These are phyloP conservation scores for Tragelaphus buxtoni DNA, from an alignment of 2,113 vertebrate species.

Conservation along the genomic window DNA sequence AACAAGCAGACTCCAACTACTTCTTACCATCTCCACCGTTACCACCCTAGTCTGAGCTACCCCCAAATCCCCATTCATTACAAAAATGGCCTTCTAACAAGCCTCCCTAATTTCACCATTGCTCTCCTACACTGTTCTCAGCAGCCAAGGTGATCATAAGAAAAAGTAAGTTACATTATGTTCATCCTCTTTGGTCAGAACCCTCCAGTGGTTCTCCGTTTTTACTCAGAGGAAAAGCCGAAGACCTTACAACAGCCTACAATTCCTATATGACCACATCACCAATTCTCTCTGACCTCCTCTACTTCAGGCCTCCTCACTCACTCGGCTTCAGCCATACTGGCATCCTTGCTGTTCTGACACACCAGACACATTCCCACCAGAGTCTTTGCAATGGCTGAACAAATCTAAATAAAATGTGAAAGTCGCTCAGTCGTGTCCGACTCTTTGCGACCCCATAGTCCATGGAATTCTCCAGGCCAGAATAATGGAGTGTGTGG, in stretches of 20 bases:
- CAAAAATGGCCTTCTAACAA: background rate
- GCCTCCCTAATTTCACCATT: background rate
- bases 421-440: background rate
- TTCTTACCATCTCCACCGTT: background rate
- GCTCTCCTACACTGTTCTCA: background rate
- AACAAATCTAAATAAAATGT: background rate
- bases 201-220: background rate
- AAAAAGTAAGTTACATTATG: background rate
- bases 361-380: background rate
- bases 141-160: background rate
- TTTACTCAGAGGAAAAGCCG: background rate
- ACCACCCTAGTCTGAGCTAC: background rate
- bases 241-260: background rate
- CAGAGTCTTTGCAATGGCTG: background rate
- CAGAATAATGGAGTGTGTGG: background rate
- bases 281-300: background rate
- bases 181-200: background rate
- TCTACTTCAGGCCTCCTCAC: background rate
- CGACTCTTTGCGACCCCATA: background rate
- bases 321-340: background rate
- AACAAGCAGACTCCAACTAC: background rate
- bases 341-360: background rate
- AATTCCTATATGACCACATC: background rate
- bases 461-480: background rate
- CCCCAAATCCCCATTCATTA: background rate